Evolutionary conservation across 64 coral and sea anemone genomes (phyloP).

Genomic region (Dendronephthya gigantea): DNA sequence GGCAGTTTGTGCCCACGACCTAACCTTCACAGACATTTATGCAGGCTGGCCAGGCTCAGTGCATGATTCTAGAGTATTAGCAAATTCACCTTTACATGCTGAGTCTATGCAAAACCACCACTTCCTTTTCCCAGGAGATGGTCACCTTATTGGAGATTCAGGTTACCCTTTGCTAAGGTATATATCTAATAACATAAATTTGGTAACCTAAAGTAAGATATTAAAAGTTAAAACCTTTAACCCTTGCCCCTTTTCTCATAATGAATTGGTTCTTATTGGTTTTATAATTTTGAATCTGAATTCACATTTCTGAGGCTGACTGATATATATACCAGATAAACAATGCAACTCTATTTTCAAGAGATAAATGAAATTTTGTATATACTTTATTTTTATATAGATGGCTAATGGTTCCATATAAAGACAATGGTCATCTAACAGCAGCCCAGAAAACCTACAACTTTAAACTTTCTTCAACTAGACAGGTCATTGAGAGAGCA

Average conservation of each 20-base stretch:
- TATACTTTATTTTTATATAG: background rate
- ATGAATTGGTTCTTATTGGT: no score
- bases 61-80: background rate
- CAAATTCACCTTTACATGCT: background rate
- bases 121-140: background rate
- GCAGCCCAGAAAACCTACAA: background rate
- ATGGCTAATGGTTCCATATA: background rate
- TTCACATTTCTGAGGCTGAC: no score
- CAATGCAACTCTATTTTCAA: background rate
- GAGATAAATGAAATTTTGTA: background rate
- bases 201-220: no score
- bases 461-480: background rate
- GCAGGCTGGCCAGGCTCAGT: background rate
- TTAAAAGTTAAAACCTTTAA: no score
- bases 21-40: background rate
- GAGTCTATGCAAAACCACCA: background rate
- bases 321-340: background rate
- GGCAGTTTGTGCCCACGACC: background rate
- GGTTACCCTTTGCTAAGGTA: background rate
- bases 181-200: no score
- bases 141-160: background rate
- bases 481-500: background rate
- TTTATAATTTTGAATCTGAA: no score
- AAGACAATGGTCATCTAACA: background rate
- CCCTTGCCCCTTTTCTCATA: no score